Evolutionary conservation across 2,797 vertebrate genomes (phyloP).

Genomic region (Notoglanidium macrostoma): DNA sequence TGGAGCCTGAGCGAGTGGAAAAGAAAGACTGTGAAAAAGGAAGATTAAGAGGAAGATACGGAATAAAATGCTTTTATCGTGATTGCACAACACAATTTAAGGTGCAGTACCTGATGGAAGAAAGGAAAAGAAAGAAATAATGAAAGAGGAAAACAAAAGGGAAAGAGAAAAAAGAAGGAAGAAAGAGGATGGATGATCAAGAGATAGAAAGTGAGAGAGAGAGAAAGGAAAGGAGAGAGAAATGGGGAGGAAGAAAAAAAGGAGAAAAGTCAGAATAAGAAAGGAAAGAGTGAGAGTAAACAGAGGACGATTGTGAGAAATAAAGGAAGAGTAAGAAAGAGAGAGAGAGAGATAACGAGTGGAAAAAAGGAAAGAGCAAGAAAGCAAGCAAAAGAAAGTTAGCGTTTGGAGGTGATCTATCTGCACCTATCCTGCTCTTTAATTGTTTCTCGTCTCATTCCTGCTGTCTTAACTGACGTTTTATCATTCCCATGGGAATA

Average conservation of each 20-base stretch:
- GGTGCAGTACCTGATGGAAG: neutral
- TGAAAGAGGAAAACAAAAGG: neutral
- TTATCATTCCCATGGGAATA: neutral
- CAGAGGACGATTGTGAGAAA: too few relatives aligned
- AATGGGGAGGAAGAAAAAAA: too few relatives aligned
- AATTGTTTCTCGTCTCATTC: neutral
- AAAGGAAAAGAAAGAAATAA: neutral
- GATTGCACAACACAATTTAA: neutral
- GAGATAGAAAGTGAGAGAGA: neutral
- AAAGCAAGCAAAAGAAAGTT: too few relatives aligned
- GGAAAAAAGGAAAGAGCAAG: too few relatives aligned
- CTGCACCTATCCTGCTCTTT: neutral
- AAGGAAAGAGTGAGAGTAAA: too few relatives aligned
- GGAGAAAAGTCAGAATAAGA: too few relatives aligned
- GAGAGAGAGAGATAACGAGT: too few relatives aligned
- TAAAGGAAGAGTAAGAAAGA: neutral
- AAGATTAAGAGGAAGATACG: neutral
- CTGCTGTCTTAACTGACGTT: neutral
- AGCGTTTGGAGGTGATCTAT: too few relatives aligned
- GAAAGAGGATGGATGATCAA: neutral
- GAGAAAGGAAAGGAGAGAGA: neutral
- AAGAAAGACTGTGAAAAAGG: neutral
- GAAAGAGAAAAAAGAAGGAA: neutral
- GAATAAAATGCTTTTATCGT: neutral
- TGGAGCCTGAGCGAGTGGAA: too few relatives aligned